phyloP scores from a whole-genome alignment of 2,888 invertebrate species.

The Drosophila ezoana region DNA sequence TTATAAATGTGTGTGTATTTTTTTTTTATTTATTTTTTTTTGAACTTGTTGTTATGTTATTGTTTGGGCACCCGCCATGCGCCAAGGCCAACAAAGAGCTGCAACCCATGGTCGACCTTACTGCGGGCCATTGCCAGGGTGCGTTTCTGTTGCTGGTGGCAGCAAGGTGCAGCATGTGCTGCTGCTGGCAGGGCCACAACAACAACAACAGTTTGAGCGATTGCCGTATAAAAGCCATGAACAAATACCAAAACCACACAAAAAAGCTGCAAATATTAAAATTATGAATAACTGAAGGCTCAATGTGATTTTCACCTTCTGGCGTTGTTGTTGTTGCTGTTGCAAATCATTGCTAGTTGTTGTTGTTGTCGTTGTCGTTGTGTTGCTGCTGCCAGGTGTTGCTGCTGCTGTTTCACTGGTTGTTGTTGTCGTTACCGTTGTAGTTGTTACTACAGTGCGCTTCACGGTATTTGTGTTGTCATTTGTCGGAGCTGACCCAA shows the following conservation, averaged over 20 bases:
- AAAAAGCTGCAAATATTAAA: constrained; percentile 83
- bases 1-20: constrained; percentile 36
- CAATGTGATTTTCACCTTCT: constrained; percentile 85
- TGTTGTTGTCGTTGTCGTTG: constrained; percentile 67
- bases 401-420: constrained; percentile 57
- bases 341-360: constrained; percentile 55
- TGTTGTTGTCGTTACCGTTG: constrained; percentile 79
- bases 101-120: constrained; percentile 39
- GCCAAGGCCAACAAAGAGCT: constrained; percentile 18
- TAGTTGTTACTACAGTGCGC: constrained; percentile 81
- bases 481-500: constrained; percentile 43
- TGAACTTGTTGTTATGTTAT: constrained; percentile 22
- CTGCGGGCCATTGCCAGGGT: constrained; percentile 54
- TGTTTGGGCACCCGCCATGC: constrained; percentile 35
- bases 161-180: constrained; percentile 36
- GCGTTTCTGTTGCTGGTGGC: constrained; percentile 33
- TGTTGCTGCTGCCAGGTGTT: constrained; percentile 41
- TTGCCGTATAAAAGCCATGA: constrained; percentile 83
- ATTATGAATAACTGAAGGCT: constrained; percentile 83
- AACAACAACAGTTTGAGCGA: constrained; percentile 67
- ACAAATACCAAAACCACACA: constrained; percentile 85
- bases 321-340: constrained; percentile 74
- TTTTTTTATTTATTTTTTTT: not conserved
- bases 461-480: constrained; percentile 55
- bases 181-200: constrained; percentile 54